phyloP scores from a whole-genome alignment of 2,888 invertebrate genomes.

The Pardosa pseudoannulata region DNA sequence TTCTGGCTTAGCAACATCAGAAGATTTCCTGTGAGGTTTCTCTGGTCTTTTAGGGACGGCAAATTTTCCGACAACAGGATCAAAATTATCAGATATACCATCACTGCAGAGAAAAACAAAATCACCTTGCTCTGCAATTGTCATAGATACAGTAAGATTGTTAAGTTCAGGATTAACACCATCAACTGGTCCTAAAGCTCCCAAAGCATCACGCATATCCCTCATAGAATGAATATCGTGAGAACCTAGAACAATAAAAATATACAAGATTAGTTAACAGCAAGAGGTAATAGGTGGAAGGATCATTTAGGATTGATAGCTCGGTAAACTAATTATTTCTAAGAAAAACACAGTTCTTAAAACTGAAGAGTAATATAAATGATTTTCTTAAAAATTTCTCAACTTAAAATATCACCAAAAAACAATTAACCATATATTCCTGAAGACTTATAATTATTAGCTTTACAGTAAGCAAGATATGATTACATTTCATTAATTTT shows the following conservation, averaged over 20 bases:
- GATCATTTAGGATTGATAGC: too few species aligned
- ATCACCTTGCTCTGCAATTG: conserved; percentile 87
- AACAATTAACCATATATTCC: too few species aligned
- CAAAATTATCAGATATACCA: conserved; percentile 92
- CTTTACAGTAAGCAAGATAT: too few species aligned
- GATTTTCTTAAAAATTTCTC: too few species aligned
- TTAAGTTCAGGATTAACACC: conserved; percentile 90
- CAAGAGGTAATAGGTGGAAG: too few species aligned
- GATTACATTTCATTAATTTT: too few species aligned
- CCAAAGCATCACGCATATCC: conserved; percentile 92
- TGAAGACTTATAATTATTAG: too few species aligned
- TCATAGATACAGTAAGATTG: conserved; percentile 90
- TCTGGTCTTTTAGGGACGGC: conserved; percentile 79
- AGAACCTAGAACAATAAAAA: conserved; percentile 82
- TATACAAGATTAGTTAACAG: too few species aligned
- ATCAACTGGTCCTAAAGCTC: conserved; percentile 91
- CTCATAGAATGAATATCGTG: conserved; percentile 89
- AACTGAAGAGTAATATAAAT: too few species aligned
- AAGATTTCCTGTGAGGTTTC: conserved; percentile 51
- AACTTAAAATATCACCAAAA: too few species aligned
- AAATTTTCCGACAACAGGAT: conserved; percentile 93
- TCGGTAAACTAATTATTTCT: too few species aligned
- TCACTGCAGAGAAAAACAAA: conserved; percentile 92
- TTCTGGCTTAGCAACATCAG: conserved; percentile 33
- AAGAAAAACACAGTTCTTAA: too few species aligned